Evolutionary conservation across 2,113 vertebrate species (phyloP).

Genomic region (Rhipidura dahli): DNA sequence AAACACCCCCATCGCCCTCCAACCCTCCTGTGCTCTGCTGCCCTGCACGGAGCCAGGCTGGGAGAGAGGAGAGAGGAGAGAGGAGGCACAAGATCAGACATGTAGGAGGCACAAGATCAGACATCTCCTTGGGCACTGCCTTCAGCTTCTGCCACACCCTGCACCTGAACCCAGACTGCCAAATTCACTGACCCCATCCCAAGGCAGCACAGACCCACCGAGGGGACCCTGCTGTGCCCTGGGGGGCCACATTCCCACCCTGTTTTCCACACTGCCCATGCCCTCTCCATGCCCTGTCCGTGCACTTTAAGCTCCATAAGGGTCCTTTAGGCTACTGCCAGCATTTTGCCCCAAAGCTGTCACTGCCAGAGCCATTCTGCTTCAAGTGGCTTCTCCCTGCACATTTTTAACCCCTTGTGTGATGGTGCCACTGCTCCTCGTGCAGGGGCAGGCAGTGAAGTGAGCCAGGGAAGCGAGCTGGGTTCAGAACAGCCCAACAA

Average conservation of each 20-base stretch:
- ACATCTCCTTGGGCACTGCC: accelerated
- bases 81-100: background rate
- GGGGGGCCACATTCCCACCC: background rate
- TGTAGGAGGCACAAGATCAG: background rate
- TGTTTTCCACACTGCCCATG: background rate
- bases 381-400: background rate
- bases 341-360: background rate
- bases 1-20: background rate
- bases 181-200: background rate
- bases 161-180: background rate
- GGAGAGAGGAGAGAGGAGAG: background rate
- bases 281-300: background rate
- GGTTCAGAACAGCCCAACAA: background rate
- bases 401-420: background rate
- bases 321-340: background rate
- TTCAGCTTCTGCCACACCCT: background rate
- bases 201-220: background rate
- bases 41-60: background rate
- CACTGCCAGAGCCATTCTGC: background rate
- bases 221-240: background rate
- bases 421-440: background rate
- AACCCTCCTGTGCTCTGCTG: background rate
- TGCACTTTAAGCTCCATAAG: background rate
- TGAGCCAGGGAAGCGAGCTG: background rate
- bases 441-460: background rate